phyloP scores from a whole-genome alignment of 2,888 invertebrate genomes.

The Athalia circularis region DNA sequence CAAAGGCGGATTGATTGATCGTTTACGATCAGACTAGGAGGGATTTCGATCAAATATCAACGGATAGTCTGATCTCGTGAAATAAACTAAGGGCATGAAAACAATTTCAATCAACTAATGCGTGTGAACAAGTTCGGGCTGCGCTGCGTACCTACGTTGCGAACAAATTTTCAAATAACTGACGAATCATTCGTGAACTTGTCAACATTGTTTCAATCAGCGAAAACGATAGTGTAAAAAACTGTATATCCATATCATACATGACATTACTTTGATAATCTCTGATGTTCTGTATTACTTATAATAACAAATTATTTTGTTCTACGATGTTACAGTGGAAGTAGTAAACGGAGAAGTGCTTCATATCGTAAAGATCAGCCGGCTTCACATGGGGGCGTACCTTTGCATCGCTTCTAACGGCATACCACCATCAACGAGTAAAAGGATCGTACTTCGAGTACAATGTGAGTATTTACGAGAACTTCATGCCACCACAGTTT shows the following conservation, averaged over 20 bases:
- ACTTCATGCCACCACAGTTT: neutral
- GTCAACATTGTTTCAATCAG: no score
- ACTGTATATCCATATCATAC: no score
- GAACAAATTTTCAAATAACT: neutral
- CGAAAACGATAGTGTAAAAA: no score
- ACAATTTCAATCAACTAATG: conserved; percentile 30
- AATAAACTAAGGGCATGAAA: neutral
- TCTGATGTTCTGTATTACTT: neutral
- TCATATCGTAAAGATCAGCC: conserved; percentile 90
- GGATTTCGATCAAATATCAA: conserved; percentile 40
- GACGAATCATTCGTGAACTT: neutral
- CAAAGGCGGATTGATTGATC: conserved; percentile 43
- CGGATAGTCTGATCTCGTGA: conserved; percentile 34
- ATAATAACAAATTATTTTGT: neutral
- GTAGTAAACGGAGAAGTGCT: conserved; percentile 92
- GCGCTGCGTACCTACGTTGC: neutral
- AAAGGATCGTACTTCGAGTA: conserved; percentile 67
- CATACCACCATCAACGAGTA: conserved; percentile 92
- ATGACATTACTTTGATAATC: no score
- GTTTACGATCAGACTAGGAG: conserved; percentile 26
- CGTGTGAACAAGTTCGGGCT: conserved; percentile 12
- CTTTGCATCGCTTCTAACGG: conserved; percentile 95
- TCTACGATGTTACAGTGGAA: conserved; percentile 80
- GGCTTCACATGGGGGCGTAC: conserved; percentile 95
- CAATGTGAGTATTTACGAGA: conserved; percentile 65